Evolutionary conservation across 1,140 invertebrate genomes (phyloP).

Genomic region (Holotrichia oblita): DNA sequence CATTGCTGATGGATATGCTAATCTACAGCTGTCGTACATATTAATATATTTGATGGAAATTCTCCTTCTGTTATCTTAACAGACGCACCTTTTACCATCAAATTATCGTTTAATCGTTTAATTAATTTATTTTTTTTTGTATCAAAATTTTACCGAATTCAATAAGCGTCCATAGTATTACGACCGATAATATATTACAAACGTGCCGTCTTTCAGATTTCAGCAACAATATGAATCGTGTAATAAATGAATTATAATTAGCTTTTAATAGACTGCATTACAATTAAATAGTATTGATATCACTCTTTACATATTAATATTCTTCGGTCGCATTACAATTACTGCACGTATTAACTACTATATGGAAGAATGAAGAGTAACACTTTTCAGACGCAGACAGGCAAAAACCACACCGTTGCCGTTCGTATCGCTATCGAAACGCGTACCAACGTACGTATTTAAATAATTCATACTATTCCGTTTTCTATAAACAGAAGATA

Average conservation of each 20-base stretch:
- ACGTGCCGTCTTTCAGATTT: too few relatives aligned
- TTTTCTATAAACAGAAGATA: conserved; percentile 42
- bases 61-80: too few relatives aligned
- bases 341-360: background rate
- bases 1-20: too few relatives aligned
- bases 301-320: background rate
- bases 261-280: background rate
- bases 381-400: background rate
- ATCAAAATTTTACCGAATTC: too few relatives aligned
- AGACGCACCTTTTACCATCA: too few relatives aligned
- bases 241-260: background rate
- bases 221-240: background rate
- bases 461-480: conserved; percentile 44
- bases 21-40: too few relatives aligned
- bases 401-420: background rate
- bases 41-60: too few relatives aligned
- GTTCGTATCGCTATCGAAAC: conserved; percentile 21
- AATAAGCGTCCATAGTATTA: too few relatives aligned
- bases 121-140: too few relatives aligned
- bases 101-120: too few relatives aligned
- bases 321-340: background rate
- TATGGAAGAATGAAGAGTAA: background rate
- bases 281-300: background rate
- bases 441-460: conserved; percentile 28
- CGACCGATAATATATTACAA: too few relatives aligned